Evolutionary conservation across 2,888 invertebrate genomes (phyloP).

Genomic region (Apodemia zela): DNA sequence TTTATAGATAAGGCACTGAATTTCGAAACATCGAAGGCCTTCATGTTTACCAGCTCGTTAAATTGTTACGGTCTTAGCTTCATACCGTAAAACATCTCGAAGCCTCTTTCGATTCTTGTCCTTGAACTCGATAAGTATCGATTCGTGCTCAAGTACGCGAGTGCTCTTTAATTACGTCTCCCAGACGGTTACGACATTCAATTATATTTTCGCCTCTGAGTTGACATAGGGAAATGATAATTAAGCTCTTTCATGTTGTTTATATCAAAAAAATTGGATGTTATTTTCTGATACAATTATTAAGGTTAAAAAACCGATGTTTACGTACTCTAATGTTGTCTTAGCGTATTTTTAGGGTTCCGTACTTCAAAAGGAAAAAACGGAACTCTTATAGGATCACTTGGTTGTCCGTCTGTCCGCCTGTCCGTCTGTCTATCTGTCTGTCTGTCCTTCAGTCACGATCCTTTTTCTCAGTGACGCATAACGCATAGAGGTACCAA

Average conservation of each 20-base stretch:
- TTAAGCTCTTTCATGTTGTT: slow-evolving; percentile 6
- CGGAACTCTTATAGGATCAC: too few species aligned
- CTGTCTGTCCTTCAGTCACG: too few species aligned
- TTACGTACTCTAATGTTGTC: too few species aligned
- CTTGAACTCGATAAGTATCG: slow-evolving; percentile 25
- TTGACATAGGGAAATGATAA: slow-evolving; percentile 13
- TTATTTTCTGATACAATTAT: neutral
- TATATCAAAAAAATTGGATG: neutral
- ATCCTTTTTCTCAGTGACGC: too few species aligned
- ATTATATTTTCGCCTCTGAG: slow-evolving; percentile 7
- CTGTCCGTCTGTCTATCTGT: too few species aligned
- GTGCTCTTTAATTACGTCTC: slow-evolving; percentile 24
- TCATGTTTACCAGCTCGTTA: slow-evolving; percentile 10
- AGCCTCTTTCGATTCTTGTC: slow-evolving; percentile 12
- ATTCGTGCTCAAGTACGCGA: slow-evolving; percentile 21
- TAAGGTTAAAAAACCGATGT: too few species aligned
- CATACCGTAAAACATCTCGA: slow-evolving; percentile 10
- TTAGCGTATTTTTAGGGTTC: too few species aligned
- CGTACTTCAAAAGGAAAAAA: too few species aligned
- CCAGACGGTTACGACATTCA: slow-evolving; percentile 16
- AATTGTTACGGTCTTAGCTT: slow-evolving; percentile 15
- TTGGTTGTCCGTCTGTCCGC: too few species aligned
- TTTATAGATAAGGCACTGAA: neutral
- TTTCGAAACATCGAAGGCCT: neutral
- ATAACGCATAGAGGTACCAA: too few species aligned